Percentiles rank a stretch among this genome's conserved stretches.
These are phyloP conservation scores for Muscidifurax raptorellus DNA, from an alignment of 1,140 invertebrate species.

Conservation along the genomic window DNA sequence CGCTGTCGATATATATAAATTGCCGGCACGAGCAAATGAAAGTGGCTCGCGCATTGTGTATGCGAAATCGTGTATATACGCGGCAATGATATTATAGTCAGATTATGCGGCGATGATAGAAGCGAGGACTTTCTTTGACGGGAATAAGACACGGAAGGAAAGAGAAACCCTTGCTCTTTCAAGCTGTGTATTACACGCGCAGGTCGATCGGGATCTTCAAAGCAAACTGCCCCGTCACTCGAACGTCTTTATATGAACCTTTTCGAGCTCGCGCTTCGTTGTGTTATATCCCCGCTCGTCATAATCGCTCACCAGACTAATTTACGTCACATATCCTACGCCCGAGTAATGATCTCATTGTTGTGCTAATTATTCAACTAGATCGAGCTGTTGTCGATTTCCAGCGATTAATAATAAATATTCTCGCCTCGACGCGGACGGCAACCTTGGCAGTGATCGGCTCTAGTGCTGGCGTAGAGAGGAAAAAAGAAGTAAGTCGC, in stretches of 20 bases:
- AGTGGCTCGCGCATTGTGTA: not conserved
- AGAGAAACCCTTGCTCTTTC: constrained; percentile 2
- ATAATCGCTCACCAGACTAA: not conserved
- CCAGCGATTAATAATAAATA: not conserved
- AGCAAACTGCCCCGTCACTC: constrained; percentile 19
- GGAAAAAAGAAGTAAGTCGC: constrained; percentile 29
- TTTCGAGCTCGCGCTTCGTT: not conserved
- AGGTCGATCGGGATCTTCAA: constrained; percentile 19
- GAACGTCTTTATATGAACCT: not conserved
- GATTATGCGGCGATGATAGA: not conserved
- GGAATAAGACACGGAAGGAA: constrained; percentile 15
- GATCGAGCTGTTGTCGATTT: not conserved
- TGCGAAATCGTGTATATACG: not conserved
- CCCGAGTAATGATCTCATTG: no score
- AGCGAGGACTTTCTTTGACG: not conserved
- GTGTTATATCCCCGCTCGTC: not conserved
- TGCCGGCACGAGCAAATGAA: not conserved
- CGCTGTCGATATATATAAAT: no score
- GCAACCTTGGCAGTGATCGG: constrained; percentile 10
- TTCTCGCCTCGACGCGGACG: not conserved
- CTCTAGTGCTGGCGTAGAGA: not conserved
- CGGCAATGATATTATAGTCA: not conserved
- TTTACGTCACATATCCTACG: not conserved
- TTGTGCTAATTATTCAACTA: not conserved
- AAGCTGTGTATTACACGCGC: not conserved